A percentile compares a stretch with the other conserved stretches of the same genome.
Conservation (phyloP, 2,113 vertebrate genomes). For the Natator depressus region DNA sequence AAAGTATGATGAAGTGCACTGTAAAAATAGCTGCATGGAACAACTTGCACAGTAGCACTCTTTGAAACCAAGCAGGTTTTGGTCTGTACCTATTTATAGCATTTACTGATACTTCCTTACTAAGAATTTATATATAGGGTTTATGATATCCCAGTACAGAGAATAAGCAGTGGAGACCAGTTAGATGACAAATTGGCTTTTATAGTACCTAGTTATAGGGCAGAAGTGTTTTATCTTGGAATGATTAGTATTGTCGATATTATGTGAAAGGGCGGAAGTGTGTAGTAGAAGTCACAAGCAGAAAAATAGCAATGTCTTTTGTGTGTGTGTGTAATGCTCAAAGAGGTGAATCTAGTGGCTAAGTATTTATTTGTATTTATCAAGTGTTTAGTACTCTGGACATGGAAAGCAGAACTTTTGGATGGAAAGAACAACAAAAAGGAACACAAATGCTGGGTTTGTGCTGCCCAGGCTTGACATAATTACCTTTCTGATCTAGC, state of each 20-base stretch:
- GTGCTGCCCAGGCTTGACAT: neutral
- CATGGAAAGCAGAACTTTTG: neutral
- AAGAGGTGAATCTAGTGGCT: neutral
- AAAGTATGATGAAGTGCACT: neutral
- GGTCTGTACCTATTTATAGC: neutral
- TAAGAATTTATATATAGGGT: neutral
- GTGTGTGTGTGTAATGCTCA: neutral
- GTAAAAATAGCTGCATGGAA: conserved; percentile 54
- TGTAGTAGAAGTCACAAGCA: neutral
- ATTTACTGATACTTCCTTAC: neutral
- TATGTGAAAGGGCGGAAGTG: neutral
- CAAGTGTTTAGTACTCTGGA: neutral
- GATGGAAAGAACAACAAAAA: neutral
- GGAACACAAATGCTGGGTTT: neutral
- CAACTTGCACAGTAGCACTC: neutral
- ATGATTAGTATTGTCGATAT: neutral
- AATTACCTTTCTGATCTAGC: neutral
- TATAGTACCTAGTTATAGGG: neutral
- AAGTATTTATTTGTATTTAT: neutral
- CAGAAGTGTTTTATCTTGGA: neutral
- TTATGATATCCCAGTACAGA: neutral
- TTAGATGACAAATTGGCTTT: neutral
- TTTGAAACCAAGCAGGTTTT: conserved; percentile 10
- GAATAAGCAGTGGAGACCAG: neutral
- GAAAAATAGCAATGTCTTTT: neutral